Conservation (phyloP, 2,797 vertebrate species). For the Huso huso region DNA sequence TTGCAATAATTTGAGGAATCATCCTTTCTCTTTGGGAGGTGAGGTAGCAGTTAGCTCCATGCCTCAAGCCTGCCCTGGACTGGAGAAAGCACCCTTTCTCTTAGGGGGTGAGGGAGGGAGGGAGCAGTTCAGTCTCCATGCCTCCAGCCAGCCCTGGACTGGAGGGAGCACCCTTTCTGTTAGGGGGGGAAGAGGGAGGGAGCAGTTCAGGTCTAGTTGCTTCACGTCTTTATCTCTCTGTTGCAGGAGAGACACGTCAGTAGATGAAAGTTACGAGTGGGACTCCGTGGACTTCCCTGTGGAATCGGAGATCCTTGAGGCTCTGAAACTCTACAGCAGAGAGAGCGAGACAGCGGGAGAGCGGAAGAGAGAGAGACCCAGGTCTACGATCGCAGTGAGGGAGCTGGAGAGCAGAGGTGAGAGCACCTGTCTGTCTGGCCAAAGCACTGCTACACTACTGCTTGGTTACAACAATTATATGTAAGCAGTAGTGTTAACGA, state of each 20-base stretch:
- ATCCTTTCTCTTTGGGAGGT: not conserved
- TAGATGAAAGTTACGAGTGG: conserved; percentile 96
- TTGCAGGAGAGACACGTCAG: conserved; percentile 84
- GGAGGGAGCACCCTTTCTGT: no score
- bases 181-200: not conserved
- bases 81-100: conserved; percentile 12
- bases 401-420: conserved; percentile 65
- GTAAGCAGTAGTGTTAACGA: no score
- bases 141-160: not conserved
- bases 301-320: conserved; percentile 73
- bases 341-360: conserved; percentile 29
- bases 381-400: conserved; percentile 49
- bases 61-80: conserved; percentile 4
- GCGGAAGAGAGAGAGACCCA: conserved; percentile 35
- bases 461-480: no score
- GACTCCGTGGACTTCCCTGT: conserved; percentile 71
- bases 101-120: not conserved
- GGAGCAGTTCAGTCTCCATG: conserved; percentile 43
- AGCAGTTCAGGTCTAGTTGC: no score
- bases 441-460: no score
- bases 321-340: conserved; percentile 56
- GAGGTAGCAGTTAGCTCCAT: conserved; percentile 11
- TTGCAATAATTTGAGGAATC: no score
- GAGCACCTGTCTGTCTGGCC: conserved; percentile 3
- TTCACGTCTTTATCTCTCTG: no score